Conservation (phyloP, 2,797 vertebrate genomes). For the Discoglossus pictus region DNA sequence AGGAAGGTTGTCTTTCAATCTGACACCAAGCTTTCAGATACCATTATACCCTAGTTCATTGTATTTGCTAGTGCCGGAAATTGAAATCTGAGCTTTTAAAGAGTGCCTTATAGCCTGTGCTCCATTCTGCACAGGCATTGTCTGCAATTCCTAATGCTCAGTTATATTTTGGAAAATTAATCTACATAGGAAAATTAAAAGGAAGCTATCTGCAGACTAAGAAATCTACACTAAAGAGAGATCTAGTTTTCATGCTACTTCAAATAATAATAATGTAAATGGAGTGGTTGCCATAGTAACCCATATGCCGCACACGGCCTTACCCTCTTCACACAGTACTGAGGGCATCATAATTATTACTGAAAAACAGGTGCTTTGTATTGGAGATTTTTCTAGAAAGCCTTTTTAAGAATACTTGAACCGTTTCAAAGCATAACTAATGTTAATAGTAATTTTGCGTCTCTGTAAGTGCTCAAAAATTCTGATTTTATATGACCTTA, state of each 20-base stretch:
- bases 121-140: conserved; percentile 5
- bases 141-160: neutral
- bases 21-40: conserved; percentile 36
- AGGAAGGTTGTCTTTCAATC: conserved; percentile 34
- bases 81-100: conserved; percentile 38
- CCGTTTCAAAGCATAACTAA: conserved; percentile 4
- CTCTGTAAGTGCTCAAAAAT: conserved; percentile 24
- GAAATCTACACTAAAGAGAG: neutral
- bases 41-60: conserved; percentile 30
- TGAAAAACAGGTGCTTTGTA: neutral
- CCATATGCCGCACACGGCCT: neutral
- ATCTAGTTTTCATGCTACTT: conserved; percentile 17
- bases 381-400: neutral
- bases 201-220: neutral
- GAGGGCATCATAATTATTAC: neutral
- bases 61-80: conserved; percentile 28
- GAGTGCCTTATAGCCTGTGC: neutral
- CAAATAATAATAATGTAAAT: conserved; percentile 21
- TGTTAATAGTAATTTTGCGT: conserved; percentile 32
- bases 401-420: neutral
- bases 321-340: neutral
- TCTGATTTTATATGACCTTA: conserved; percentile 35
- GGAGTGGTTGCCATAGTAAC: conserved; percentile 16
- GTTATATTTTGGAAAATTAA: conserved; percentile 20
- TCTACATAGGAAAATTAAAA: conserved; percentile 31